Evolutionary conservation across 1,140 invertebrate species (phyloP).

Genomic region (Dendroctonus valens): DNA sequence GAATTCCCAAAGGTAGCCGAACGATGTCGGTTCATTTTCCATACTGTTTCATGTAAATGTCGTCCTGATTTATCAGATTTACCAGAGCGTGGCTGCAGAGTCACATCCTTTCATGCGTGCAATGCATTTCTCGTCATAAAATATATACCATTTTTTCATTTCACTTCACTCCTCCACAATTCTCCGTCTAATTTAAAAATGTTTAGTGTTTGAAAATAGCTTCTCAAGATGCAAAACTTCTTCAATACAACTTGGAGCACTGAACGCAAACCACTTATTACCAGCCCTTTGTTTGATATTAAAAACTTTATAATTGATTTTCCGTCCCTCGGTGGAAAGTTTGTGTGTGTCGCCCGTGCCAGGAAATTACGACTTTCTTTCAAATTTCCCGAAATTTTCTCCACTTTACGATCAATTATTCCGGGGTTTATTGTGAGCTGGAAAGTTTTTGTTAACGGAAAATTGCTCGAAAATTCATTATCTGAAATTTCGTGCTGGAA

Average conservation of each 20-base stretch:
- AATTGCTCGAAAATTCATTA: conserved; percentile 16
- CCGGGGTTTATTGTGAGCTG: conserved; percentile 12
- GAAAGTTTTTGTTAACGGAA: conserved; percentile 11
- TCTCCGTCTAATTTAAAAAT: too few species aligned
- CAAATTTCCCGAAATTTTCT: conserved; percentile 25
- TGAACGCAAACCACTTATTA: background rate
- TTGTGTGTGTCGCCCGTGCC: conserved; percentile 19
- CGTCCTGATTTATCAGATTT: background rate
- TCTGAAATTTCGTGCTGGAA: background rate
- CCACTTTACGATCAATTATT: conserved; percentile 25
- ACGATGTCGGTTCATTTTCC: conserved; percentile 20
- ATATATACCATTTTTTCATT: background rate
- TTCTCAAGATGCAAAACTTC: too few species aligned
- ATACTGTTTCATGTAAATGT: conserved; percentile 25
- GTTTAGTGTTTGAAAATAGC: too few species aligned
- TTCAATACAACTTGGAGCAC: background rate
- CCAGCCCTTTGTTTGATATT: conserved; percentile 11
- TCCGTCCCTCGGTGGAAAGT: conserved; percentile 18
- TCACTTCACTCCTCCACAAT: too few species aligned
- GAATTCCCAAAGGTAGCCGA: conserved; percentile 28
- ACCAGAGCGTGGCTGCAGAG: too few species aligned
- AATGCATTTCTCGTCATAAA: too few species aligned
- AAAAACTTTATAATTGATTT: conserved; percentile 30
- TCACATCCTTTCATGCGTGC: too few species aligned
- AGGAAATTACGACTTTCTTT: conserved; percentile 22